These are phyloP conservation scores for Napeogenes inachia DNA, from an alignment of 2,888 invertebrate genomes.

Conservation along the genomic window DNA sequence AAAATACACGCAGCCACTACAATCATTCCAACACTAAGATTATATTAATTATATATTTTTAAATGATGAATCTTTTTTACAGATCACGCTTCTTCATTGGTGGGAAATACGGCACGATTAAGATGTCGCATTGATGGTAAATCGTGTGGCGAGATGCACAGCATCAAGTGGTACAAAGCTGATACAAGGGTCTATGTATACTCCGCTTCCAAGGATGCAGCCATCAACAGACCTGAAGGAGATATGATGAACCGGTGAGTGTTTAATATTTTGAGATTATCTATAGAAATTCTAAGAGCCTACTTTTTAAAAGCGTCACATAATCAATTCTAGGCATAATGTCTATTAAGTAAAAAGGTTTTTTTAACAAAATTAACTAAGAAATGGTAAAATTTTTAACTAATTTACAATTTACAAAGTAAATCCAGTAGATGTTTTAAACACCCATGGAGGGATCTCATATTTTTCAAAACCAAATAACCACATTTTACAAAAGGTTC, in stretches of 20 bases:
- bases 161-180: constrained; percentile 90
- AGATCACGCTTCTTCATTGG: constrained; percentile 81
- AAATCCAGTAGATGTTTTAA: too few species aligned
- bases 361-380: too few species aligned
- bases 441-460: too few species aligned
- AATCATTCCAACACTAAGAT: too few species aligned
- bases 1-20: too few species aligned
- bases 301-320: too few species aligned
- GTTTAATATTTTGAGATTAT: too few species aligned
- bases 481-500: constrained; percentile 1
- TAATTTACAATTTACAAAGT: too few species aligned
- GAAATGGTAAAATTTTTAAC: too few species aligned
- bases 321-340: too few species aligned
- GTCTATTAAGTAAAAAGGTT: too few species aligned
- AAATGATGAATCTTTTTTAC: constrained; percentile 30
- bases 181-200: constrained; percentile 85
- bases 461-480: neutral
- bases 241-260: constrained; percentile 84
- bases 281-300: too few species aligned
- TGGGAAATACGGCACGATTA: constrained; percentile 82
- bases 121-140: constrained; percentile 83
- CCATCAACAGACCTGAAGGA: constrained; percentile 82
- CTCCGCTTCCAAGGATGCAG: constrained; percentile 81
- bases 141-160: constrained; percentile 88
- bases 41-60: neutral